Conservation (phyloP, 2,113 vertebrate genomes). For the Hemiscyllium ocellatum region DNA sequence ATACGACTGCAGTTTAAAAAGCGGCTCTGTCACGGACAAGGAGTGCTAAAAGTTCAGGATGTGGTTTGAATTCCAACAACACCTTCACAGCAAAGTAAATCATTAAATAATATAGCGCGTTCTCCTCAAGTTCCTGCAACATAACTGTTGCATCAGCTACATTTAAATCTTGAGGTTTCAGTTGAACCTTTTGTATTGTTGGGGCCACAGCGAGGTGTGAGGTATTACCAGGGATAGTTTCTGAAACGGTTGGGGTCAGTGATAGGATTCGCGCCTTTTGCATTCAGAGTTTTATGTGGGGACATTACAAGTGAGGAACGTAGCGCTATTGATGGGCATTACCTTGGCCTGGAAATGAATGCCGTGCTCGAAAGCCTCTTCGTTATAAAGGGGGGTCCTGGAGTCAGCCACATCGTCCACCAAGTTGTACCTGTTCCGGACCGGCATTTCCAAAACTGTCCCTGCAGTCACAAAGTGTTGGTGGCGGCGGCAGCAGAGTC, state of each 20-base stretch:
- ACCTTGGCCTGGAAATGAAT: slow-evolving; percentile 87
- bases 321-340: slow-evolving; percentile 41
- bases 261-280: neutral
- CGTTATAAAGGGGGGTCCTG: slow-evolving; percentile 77
- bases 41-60: neutral
- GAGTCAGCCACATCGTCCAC: slow-evolving; percentile 82
- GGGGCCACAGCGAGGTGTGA: neutral
- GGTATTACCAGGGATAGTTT: neutral
- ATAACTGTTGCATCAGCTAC: neutral
- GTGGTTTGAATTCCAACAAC: neutral
- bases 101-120: neutral
- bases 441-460: slow-evolving; percentile 57
- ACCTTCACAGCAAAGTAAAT: neutral
- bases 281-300: neutral
- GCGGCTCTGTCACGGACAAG: neutral
- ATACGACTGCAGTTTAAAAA: neutral
- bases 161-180: neutral
- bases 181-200: neutral
- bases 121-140: neutral
- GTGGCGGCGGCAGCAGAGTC: slow-evolving; percentile 20
- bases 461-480: slow-evolving; percentile 32
- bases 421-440: slow-evolving; percentile 81
- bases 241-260: neutral
- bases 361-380: slow-evolving; percentile 83
- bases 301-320: neutral